Percentiles rank a stretch among this genome's conserved stretches.
phyloP scores from a whole-genome alignment of 2,797 vertebrate species.

The Agapornis canus region DNA sequence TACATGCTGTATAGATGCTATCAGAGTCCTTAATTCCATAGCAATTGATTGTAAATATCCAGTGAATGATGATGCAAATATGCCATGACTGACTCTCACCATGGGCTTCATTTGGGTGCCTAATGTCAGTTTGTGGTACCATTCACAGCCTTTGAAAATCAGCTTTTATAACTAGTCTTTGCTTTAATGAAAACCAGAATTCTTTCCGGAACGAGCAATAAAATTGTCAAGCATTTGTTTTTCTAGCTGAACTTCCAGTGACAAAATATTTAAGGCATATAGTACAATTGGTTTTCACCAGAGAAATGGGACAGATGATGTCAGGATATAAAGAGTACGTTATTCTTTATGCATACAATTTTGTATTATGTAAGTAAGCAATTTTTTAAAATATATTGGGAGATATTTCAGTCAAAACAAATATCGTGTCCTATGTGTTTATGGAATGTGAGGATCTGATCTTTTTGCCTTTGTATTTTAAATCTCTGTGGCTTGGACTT shows the following conservation, averaged over 20 bases:
- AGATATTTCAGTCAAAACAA: conserved; percentile 25
- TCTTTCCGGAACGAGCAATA: conserved; percentile 23
- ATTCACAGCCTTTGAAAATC: background rate
- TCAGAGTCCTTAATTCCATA: conserved; percentile 15
- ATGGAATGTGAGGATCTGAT: background rate
- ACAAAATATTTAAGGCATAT: conserved; percentile 43
- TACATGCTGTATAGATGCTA: background rate
- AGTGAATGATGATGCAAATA: background rate
- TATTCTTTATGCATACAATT: background rate
- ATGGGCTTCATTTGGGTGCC: background rate
- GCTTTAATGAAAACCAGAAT: conserved; percentile 68
- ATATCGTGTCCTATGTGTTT: conserved; percentile 14
- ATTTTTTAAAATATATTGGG: background rate
- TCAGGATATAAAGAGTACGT: background rate
- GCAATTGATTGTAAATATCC: background rate
- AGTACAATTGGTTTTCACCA: conserved; percentile 31
- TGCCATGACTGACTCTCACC: background rate
- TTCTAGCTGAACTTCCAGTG: conserved; percentile 50
- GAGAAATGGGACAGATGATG: background rate
- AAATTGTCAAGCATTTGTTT: conserved; percentile 41
- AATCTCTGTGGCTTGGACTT: conserved; percentile 14
- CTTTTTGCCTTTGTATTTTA: conserved; percentile 23
- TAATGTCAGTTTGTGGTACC: background rate
- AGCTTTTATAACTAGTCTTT: conserved; percentile 25
- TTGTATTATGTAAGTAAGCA: background rate